Evolutionary conservation across 1,140 invertebrate species (phyloP).

Genomic region (Eulimnadia texana): DNA sequence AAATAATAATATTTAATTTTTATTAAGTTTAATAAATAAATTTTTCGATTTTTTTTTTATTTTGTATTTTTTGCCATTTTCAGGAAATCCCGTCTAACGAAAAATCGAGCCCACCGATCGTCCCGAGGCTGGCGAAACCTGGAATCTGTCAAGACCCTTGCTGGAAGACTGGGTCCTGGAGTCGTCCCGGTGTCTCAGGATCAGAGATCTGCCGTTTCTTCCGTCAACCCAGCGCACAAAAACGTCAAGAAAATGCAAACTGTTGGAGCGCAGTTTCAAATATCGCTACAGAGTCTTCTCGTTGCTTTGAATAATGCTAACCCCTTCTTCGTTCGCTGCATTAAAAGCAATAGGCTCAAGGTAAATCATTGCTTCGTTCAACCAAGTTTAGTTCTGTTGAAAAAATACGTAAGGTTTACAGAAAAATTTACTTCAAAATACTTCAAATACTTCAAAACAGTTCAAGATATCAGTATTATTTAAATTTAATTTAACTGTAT

Average conservation of each 20-base stretch:
- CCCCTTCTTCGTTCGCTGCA: conserved; percentile 93
- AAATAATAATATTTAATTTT: no score
- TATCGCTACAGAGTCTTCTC: conserved; percentile 79
- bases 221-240: neutral
- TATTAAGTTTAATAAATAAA: no score
- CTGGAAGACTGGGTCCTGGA: conserved; percentile 37
- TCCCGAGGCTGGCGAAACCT: conserved; percentile 56
- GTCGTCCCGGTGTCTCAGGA: neutral
- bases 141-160: conserved; percentile 74
- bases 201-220: neutral
- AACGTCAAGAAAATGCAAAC: conserved; percentile 60
- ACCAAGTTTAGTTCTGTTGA: no score
- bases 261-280: conserved; percentile 86
- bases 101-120: conserved; percentile 52
- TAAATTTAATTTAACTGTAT: conserved; percentile 9
- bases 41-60: no score
- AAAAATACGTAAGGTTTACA: no score
- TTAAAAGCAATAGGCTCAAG: conserved; percentile 88
- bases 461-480: conserved; percentile 2
- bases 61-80: no score
- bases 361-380: no score
- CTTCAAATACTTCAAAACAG: no score
- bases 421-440: no score
- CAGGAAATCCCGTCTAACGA: conserved; percentile 84
- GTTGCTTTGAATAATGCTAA: conserved; percentile 86